A percentile compares a stretch with the other conserved stretches of the same genome.
Evolutionary conservation across 1,140 invertebrate species (phyloP).

Genomic region (Holotrichia oblita): DNA sequence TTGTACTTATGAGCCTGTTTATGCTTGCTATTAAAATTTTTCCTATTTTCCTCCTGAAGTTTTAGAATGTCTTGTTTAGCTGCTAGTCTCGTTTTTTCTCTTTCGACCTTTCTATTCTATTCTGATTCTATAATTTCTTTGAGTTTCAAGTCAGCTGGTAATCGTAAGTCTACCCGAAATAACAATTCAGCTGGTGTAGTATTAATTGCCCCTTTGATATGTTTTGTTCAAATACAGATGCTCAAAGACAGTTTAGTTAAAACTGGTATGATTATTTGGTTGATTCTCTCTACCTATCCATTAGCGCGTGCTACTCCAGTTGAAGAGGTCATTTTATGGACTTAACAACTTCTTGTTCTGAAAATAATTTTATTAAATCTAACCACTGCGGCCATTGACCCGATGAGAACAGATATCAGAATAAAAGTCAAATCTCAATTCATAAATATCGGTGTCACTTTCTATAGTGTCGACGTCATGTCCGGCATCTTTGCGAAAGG

Average conservation of each 20-base stretch:
- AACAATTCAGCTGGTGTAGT: slow-evolving; percentile 46
- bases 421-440: too few relatives aligned
- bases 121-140: too few relatives aligned
- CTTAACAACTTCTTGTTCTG: too few relatives aligned
- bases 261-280: slow-evolving; percentile 40
- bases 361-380: too few relatives aligned
- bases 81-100: background rate
- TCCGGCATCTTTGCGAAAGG: too few relatives aligned
- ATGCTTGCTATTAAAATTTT: background rate
- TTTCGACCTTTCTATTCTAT: slow-evolving; percentile 6
- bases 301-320: slow-evolving; percentile 49
- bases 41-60: background rate
- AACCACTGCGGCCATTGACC: too few relatives aligned
- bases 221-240: background rate
- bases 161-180: slow-evolving; percentile 42
- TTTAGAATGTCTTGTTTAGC: background rate
- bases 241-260: slow-evolving; percentile 43
- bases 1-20: background rate
- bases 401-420: too few relatives aligned
- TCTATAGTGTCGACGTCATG: slow-evolving; percentile 46
- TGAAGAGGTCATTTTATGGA: slow-evolving; percentile 43
- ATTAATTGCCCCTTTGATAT: slow-evolving; percentile 31
- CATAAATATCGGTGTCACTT: slow-evolving; percentile 43
- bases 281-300: slow-evolving; percentile 50
- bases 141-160: too few relatives aligned